These are phyloP conservation scores for Parambassis ranga DNA, from an alignment of 2,797 vertebrate species.

Conservation along the genomic window DNA sequence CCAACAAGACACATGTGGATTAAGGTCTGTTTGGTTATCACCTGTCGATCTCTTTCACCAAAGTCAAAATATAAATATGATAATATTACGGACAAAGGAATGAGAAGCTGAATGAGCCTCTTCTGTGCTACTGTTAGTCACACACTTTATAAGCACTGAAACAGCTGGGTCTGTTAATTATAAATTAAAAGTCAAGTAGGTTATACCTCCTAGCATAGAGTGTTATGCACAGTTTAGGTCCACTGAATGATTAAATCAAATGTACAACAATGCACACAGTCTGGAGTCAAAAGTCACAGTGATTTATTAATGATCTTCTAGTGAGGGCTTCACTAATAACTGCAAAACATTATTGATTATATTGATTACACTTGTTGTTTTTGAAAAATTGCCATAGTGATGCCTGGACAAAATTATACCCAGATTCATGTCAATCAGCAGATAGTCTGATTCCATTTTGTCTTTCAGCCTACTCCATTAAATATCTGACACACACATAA, in stretches of 20 bases:
- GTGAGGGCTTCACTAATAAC: too few relatives aligned
- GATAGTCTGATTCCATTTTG: not conserved
- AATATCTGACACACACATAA: constrained; percentile 2
- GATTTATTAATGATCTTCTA: too few relatives aligned
- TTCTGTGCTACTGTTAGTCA: too few relatives aligned
- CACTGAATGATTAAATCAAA: not conserved
- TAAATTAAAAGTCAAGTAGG: not conserved
- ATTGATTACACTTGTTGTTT: not conserved
- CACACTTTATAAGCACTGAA: too few relatives aligned
- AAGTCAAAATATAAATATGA: too few relatives aligned
- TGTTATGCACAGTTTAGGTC: too few relatives aligned
- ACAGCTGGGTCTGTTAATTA: not conserved
- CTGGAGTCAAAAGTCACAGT: too few relatives aligned
- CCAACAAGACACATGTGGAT: not conserved
- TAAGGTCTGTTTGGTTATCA: too few relatives aligned
- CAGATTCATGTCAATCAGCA: not conserved
- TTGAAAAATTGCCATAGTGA: not conserved
- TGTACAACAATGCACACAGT: not conserved
- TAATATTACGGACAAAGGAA: too few relatives aligned
- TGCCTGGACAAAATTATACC: too few relatives aligned
- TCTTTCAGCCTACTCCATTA: not conserved
- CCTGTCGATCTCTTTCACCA: too few relatives aligned
- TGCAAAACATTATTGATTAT: not conserved
- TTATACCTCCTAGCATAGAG: not conserved
- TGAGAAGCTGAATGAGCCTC: too few relatives aligned